Percentiles rank a stretch among this genome's conserved stretches.
These are phyloP conservation scores for Noctua fimbriata DNA, from an alignment of 2,888 invertebrate genomes.

Conservation along the genomic window DNA sequence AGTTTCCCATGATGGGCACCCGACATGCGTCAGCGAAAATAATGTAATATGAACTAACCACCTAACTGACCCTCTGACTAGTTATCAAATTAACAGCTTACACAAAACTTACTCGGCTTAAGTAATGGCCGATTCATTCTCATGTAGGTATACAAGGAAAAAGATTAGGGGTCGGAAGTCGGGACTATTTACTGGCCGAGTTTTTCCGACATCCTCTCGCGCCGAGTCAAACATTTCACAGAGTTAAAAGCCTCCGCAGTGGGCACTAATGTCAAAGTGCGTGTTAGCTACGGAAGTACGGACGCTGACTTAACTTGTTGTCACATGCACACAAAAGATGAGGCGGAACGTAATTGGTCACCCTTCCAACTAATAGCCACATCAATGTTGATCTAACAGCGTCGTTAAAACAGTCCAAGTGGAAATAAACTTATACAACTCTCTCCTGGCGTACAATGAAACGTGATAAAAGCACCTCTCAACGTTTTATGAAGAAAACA, in stretches of 20 bases:
- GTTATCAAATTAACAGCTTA: conserved; percentile 64
- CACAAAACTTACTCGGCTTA: conserved; percentile 57
- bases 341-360: conserved; percentile 56
- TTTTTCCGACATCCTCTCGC: conserved; percentile 42
- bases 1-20: conserved; percentile 22
- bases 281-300: conserved; percentile 18
- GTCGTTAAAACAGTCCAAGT: conserved; percentile 53
- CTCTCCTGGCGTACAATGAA: conserved; percentile 47
- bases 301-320: conserved; percentile 42
- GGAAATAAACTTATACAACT: conserved; percentile 55
- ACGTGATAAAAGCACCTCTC: conserved; percentile 44
- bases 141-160: conserved; percentile 57
- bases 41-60: conserved; percentile 47
- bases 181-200: conserved; percentile 48
- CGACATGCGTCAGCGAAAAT: conserved; percentile 50
- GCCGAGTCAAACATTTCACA: conserved; percentile 50
- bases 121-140: conserved; percentile 57
- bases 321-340: conserved; percentile 49
- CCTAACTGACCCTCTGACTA: conserved; percentile 44
- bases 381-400: conserved; percentile 63
- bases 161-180: conserved; percentile 46
- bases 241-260: conserved; percentile 49
- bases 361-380: conserved; percentile 56
- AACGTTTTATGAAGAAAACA: conserved; percentile 51
- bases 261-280: conserved; percentile 37